phyloP scores from a whole-genome alignment of 2,888 invertebrate genomes.

The Hydroisotoma schaefferi region DNA sequence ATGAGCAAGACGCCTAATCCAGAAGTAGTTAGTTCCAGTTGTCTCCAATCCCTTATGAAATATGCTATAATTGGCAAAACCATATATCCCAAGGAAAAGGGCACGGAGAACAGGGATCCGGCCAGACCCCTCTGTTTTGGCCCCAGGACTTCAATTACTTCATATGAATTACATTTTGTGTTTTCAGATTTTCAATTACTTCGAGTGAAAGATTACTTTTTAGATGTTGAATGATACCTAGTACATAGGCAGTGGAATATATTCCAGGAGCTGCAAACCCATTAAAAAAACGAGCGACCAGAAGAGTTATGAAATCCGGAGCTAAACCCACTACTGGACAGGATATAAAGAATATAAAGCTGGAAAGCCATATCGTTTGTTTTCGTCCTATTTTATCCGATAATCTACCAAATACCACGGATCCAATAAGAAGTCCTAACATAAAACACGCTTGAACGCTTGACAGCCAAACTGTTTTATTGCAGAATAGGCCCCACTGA shows the following conservation, averaged over 20 bases:
- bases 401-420: slow-evolving; percentile 26
- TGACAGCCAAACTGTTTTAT: slow-evolving; percentile 22
- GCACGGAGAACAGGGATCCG: slow-evolving; percentile 24
- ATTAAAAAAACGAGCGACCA: slow-evolving; percentile 20
- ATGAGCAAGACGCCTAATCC: slow-evolving; percentile 13
- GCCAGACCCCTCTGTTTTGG: slow-evolving; percentile 23
- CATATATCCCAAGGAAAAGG: slow-evolving; percentile 27
- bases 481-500: slow-evolving; percentile 31
- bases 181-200: neutral
- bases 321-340: slow-evolving; percentile 25
- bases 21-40: slow-evolving; percentile 17
- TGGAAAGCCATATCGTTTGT: slow-evolving; percentile 21
- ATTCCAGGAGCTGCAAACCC: slow-evolving; percentile 23
- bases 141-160: slow-evolving; percentile 21
- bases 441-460: slow-evolving; percentile 25
- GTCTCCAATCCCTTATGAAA: slow-evolving; percentile 28
- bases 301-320: slow-evolving; percentile 20
- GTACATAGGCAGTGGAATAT: slow-evolving; percentile 17
- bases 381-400: slow-evolving; percentile 27
- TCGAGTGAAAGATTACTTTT: neutral
- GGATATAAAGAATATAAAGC: slow-evolving; percentile 25
- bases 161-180: neutral
- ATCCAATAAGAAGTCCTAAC: slow-evolving; percentile 29
- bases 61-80: slow-evolving; percentile 29
- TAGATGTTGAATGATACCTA: slow-evolving; percentile 16